Evolutionary conservation across 2,888 invertebrate genomes (phyloP).

Genomic region (Desoria tigrina): DNA sequence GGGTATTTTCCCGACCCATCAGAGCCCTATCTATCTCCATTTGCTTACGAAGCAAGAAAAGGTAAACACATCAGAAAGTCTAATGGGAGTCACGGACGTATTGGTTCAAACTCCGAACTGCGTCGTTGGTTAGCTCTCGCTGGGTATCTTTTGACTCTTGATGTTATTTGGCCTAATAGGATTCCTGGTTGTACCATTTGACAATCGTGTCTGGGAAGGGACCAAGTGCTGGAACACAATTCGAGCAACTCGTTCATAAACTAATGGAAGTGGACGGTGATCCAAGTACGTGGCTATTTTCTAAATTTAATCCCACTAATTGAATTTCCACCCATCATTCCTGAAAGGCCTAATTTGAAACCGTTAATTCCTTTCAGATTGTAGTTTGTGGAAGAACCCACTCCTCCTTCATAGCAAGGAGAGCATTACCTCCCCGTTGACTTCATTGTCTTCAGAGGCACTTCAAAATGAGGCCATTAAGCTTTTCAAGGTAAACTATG

Average conservation of each 20-base stretch:
- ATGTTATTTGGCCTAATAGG: no score
- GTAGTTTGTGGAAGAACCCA: slow-evolving; percentile 92
- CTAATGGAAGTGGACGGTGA: slow-evolving; percentile 96
- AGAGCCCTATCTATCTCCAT: slow-evolving; percentile 90
- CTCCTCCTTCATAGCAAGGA: slow-evolving; percentile 87
- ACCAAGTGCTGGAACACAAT: slow-evolving; percentile 88
- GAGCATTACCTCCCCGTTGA: slow-evolving; percentile 82
- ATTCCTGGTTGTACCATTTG: slow-evolving; percentile 66
- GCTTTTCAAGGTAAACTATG: slow-evolving; percentile 75
- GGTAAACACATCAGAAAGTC: slow-evolving; percentile 62
- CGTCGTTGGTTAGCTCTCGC: no score
- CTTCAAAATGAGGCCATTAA: slow-evolving; percentile 89
- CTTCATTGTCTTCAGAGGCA: slow-evolving; percentile 83
- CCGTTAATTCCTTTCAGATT: slow-evolving; percentile 62
- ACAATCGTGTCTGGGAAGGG: slow-evolving; percentile 88
- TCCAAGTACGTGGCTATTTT: slow-evolving; percentile 66
- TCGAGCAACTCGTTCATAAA: slow-evolving; percentile 92
- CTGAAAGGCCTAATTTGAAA: slow-evolving; percentile 29
- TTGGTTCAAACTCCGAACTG: not conserved
- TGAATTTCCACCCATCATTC: slow-evolving; percentile 5
- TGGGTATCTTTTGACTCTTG: no score
- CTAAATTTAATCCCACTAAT: slow-evolving; percentile 20
- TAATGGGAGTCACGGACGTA: no score
- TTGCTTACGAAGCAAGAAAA: slow-evolving; percentile 91
- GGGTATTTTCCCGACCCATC: slow-evolving; percentile 89